Evolutionary conservation across 2,888 invertebrate species (phyloP), one percentile per base, ranked within the genome.

Genomic region (Eilema sororculum): DNA sequence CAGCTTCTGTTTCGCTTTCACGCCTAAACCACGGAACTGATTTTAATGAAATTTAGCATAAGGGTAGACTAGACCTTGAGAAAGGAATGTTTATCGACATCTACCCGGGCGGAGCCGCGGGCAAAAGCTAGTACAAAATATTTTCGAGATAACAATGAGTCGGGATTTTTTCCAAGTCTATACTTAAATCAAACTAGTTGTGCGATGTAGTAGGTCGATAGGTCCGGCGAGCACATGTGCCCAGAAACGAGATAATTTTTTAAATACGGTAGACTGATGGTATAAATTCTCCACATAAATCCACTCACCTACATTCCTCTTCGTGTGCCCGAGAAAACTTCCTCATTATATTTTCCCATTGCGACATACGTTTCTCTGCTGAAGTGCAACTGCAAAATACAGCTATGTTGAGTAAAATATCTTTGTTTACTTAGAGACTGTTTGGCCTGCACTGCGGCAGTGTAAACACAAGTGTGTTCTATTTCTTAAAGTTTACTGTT

Each of bases 341-440:
- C 69, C 90, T 90, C 93, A 94, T 93, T 30, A 94, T 79, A 2
- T 86, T 86, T 76, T 94, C 94, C 93, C 94, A 95, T 77, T 92
- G 92, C 65, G 92, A 91, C 30, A 82, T 73, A 8, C 92, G 89
- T 72, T 91, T 91, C 62, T 89, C 86, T 3, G 78, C 86, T 3
- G 78, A 62, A 22, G 62, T 57, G 22, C 63, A 65, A 8, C 86
- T 87, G 79, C 33, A 68, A 66, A 76, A 64, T 68, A 57, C 13
- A 60, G 52, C 66, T 67, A 65, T 66, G 41, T 65, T 57, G 56
- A 68, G 57, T 22, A 41, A 73, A 74, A 71, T 68, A 68, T 69
- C 65, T 67, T 33, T 41, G 46, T 68, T 68, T 68, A 72, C 30
- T 65, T 66, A 74, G 63, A 59, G 65, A 72, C 52, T 25, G 68